Base-by-base conservation (phyloP, 2,797 vertebrate species). In the Thunnus albacares region DNA sequence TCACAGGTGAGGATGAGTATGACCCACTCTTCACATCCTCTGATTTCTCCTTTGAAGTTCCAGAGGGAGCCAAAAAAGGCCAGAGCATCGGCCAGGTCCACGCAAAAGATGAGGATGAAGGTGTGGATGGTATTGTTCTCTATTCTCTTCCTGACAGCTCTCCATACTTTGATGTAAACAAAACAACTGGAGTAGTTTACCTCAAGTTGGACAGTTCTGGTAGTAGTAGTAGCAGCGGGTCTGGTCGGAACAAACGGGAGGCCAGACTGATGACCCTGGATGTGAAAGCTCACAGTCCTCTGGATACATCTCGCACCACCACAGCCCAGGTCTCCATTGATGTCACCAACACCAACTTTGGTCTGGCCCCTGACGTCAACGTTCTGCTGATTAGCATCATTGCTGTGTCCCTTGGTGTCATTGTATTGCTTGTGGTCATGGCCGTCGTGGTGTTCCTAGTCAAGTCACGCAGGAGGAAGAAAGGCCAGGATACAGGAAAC, bases 1-100 rank as follows among this genome's bases (percentile, higher is more conserved):
- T 99, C 84, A 98, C 96, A 0, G 98, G 98, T 0, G 98, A 99
- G 77, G 98, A 99, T 0, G 98, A 99, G 67, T 99, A 99, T 0
- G 97, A 98, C 47, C 98, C 98, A 0, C 93, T 97, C 20, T 99
- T 99, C 83, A 91, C 96, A 20, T 95, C 96, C 30, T 91, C 96
- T 1, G 89, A 95, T 63, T 97, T 98, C 90, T 95, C 94, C 63
- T 98, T 99, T 0, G 96, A 97, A 81, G 97, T 99, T 26, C 97
- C 98, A 0, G 97, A 99, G 84, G 97, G 96, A 0, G 97, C 98
- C 0, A 96, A 82, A 74, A 97, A 96, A 87, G 98, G 98, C 59
- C 97, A 99, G 77, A 97, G 94, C 90, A 96, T 99, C 0, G 98
- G 98, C 5, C 96, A 96, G 1, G 95, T 99, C 65, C 94, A 96